These are phyloP conservation scores for Catocala nupta DNA, from an alignment of 2,888 invertebrate species.

Conservation along the genomic window DNA sequence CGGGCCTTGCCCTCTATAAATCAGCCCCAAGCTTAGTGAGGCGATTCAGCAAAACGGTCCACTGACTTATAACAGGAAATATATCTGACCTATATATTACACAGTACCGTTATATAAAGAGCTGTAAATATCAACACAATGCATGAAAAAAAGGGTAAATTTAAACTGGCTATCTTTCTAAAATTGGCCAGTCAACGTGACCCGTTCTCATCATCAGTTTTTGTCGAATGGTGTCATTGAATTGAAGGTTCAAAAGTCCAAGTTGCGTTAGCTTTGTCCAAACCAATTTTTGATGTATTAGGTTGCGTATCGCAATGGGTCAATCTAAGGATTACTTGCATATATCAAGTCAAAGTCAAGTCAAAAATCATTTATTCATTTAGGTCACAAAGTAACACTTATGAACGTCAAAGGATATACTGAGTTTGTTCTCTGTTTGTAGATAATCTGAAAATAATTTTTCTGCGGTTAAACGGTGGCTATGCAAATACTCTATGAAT, in stretches of 20 bases:
- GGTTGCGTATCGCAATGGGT: conserved; percentile 60
- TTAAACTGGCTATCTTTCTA: conserved; percentile 54
- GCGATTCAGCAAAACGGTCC: conserved; percentile 74
- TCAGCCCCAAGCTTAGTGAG: conserved; percentile 72
- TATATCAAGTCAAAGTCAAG: too few relatives aligned
- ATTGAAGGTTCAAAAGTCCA: conserved; percentile 46
- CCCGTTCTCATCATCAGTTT: conserved; percentile 40
- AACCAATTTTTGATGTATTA: conserved; percentile 62
- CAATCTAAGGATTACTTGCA: conserved; percentile 60
- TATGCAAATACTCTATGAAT: conserved; percentile 3
- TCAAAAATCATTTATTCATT: too few relatives aligned
- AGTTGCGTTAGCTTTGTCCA: conserved; percentile 50
- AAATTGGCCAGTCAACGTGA: conserved; percentile 56
- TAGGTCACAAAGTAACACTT: too few relatives aligned
- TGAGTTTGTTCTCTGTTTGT: conserved; percentile 32
- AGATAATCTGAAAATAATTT: conserved; percentile 18
- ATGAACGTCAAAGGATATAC: conserved; percentile 48
- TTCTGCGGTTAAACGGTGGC: neutral
- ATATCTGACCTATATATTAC: conserved; percentile 76
- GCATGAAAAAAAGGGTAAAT: conserved; percentile 42
- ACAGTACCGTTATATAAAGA: conserved; percentile 51
- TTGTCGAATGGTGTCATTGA: conserved; percentile 41
- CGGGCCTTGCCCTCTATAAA: conserved; percentile 64
- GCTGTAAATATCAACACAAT: conserved; percentile 37
- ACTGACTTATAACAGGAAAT: conserved; percentile 80